Base-by-base conservation (phyloP, 2,888 invertebrate genomes). In the Cryptus armator region DNA sequence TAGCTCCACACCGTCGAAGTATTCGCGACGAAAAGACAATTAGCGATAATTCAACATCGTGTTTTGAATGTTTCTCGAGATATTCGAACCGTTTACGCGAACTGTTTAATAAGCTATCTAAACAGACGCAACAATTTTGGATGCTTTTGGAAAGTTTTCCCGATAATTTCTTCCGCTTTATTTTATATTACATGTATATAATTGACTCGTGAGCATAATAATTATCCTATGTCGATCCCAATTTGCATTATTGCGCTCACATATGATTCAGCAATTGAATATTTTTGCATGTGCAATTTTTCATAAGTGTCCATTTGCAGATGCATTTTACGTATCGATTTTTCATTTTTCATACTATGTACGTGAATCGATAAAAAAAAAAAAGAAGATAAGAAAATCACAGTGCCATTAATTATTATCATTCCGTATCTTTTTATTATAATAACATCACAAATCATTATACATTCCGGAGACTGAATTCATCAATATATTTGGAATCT, bases 1-100 rank as follows among this genome's bases (percentile, higher is more conserved):
- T 67, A 91, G 93, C 78, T 93, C 93, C 3, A 93, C 93, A 2
- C 93, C 93, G 3, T 93, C 93, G 2, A 93, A 91, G 74, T 87
- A 81, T 46, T 88, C 88, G 46, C 88, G 87, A 75, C 86, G 86
- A 70, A 87, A 74, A 71, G 86, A 86, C 24, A 85, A 72, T 77
- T 83, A 24, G 67, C 24, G 16, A 53, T 51, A 51, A 12, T 44
- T 59, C 4, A 14, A 51, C 48, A 7, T 44, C 24, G 19, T 24
- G 12, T n/a, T 7, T 4, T 6, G 32, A 70, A 9, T 46, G 12
- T 62, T 9, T 19, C 16, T 48, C 14, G 16, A 9, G 44, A 62
- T 44, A 14, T 0, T 3, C 24, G 46, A 66, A 24, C 1, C 24
- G 12, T 2, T n/a, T 24, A 5, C 12, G 53, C 5, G 46, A 59